Evolutionary conservation across 2,113 vertebrate species (phyloP).

Genomic region (Picathartes gymnocephalus): DNA sequence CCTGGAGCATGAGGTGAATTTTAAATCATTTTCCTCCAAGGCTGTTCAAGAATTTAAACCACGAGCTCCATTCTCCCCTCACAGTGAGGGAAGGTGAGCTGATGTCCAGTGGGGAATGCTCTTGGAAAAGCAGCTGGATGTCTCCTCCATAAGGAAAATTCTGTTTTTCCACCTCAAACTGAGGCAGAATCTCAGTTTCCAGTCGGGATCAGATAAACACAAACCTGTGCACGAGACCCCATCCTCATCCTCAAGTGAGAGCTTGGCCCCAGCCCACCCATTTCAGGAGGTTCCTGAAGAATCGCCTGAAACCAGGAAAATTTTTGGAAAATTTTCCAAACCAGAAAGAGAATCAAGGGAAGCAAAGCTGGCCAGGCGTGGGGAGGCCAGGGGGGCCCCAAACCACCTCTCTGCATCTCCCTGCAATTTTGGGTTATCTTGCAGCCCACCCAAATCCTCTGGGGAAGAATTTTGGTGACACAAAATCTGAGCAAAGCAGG

Average conservation of each 20-base stretch:
- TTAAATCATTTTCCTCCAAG: not conserved
- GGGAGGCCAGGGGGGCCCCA: not conserved
- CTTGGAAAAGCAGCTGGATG: not conserved
- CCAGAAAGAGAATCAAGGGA: not conserved
- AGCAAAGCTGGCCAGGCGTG: not conserved
- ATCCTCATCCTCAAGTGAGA: not conserved
- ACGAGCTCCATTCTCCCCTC: not conserved
- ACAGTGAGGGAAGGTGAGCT: not conserved
- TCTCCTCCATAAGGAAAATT: not conserved
- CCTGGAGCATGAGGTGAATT: not conserved
- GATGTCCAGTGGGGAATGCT: not conserved
- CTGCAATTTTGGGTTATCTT: accelerated
- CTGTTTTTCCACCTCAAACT: not conserved
- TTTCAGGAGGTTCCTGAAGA: not conserved
- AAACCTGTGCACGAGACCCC: not conserved
- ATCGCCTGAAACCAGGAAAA: not conserved
- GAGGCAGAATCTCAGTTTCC: not conserved
- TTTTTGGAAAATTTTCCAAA: not conserved
- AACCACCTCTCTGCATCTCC: not conserved
- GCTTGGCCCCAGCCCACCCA: too few species aligned
- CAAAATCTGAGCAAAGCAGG: not conserved
- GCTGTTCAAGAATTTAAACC: not conserved
- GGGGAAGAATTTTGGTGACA: not conserved
- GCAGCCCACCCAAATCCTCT: not conserved
- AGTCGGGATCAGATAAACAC: not conserved